Evolutionary conservation across 2,797 vertebrate genomes (phyloP), one percentile per base, ranked within the genome.

Genomic region (Acropternis orthonyx): DNA sequence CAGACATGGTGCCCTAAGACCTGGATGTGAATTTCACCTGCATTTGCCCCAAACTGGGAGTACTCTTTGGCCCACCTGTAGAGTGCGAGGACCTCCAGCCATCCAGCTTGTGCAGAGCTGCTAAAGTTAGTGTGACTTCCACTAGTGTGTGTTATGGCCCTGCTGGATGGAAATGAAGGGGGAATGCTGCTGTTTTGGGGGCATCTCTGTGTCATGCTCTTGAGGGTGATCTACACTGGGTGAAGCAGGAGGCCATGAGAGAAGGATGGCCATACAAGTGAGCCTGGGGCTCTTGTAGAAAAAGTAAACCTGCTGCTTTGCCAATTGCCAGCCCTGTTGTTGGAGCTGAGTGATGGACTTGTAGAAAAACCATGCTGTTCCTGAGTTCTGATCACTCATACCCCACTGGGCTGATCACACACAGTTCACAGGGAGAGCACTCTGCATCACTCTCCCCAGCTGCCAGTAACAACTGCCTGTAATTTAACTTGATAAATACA

Each of bases 401-500:
- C 63, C 87, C 61, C 43, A 26, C 63, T 71, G 55, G 18, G 68
- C 62, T 75, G 54, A 95, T 85, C 72, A 71, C 55, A 84, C 32
- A 19, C 32, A 52, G 55, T 61, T 91, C 43, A 56, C 30, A 46
- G 44, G 18, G 49, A 85, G 2, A 80, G 26, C 34, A 49, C 66
- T 86, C 69, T 68, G 6, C 58, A 66, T 82, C 72, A 46, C 37
- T 83, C 76, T 77, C 59, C 17, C 48, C n/a, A 88, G 43, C 52
- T 95, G 66, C 79, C 58, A 24, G 65, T 72, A 93, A 72, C n/a
- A 87, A 75, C 61, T 68, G 85, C 46, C 54, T 71, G 44, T 77
- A 89, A 95, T 89, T 96, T 87, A 66, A 52, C 78, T 77, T 74
- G 61, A 83, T 69, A 89, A 87, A 89, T 91, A 83, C 44, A 79